Base-by-base conservation (phyloP, 1,140 invertebrate species). In the Ceratina australensis region DNA sequence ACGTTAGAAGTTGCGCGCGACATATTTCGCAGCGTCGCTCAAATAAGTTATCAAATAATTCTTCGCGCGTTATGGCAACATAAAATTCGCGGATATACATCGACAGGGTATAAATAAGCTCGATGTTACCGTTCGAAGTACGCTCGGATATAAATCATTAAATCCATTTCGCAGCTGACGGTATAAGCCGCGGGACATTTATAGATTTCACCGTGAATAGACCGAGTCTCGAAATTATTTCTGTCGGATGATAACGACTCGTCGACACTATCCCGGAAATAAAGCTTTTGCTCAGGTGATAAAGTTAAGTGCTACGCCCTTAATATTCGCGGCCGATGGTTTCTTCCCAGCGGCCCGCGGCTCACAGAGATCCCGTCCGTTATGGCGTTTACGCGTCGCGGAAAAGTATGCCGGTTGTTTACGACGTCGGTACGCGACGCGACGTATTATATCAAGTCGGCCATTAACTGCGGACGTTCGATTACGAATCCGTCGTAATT, bases 401-500 rank as follows among this genome's bases (percentile, higher is more conserved):
- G 50, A 47, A 65, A 78, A 72, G 60, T 78, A 72, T 78, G 20
- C 57, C 64, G 28, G 50, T 33, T 56, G 56, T 66, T 63, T 49
- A 57, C 61, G 77, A 68, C 75, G 60, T 42, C 7, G 33, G 33
- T 10, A 10, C 33, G 33, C 33, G 20, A 24, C n/a, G 22, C 71
- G 56, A 42, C 52, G 71, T 78, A 79, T 83, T 65, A 72, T 72
- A 72, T 78, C 76, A 63, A 28, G 47, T 26, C 12, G 15, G 26
- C 76, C 72, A 80, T 83, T 78, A 73, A 68, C 79, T 52, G 76
- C 57, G 68, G 56, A 74, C 71, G 65, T 73, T 75, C 69, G 74
- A 78, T 81, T 75, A 85, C 72, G 81, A 83, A 82, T 85, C 81
- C 82, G 80, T 85, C 83, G 88, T 90, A 88, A 90, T 88, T 90